Base-by-base conservation (phyloP, 2,888 invertebrate species). In the Tenthredo notha region DNA sequence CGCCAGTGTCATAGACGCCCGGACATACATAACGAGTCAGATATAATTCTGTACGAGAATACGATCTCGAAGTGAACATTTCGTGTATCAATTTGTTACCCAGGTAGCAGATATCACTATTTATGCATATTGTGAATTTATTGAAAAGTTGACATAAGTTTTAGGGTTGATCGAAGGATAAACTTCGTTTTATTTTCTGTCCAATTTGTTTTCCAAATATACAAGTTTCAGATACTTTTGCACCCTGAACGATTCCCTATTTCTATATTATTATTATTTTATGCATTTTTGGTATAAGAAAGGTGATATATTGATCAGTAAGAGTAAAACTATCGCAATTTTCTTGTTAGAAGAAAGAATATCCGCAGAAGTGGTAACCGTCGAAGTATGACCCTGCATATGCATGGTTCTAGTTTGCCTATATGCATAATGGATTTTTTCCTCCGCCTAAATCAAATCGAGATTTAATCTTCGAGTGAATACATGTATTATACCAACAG, bases 1-100 rank as follows among this genome's bases (percentile, higher is more conserved):
- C 87, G 88, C 88, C 88, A 89, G 88, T 87, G 88, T 85, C 86
- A 50, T 12, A 40, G 15, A 21, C 47, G 33, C 37, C 61, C 37
- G n/a, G 61, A 18, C 29, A 18, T 50, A 77, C 75, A 50, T 47
- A 18, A 50, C 7, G 47, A 33, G 5, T 54, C 54, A 4, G 50
- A 77, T 29, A 75, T 21, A 33, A n/a, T n/a, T 21, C 40, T 10
- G 15, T 5, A 33, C 10, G 5, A 15, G 7, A 33, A 33, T 67
- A 18, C 33, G 0, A 4, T 18, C 21, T n/a, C 54, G n/a, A 18
- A 18, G 10, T 61, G 25, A 61, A 25, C 10, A 61, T 61, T 61
- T 1, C 18, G 50, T 50, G n/a, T 18, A 50, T 50, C 50, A 18
- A 50, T 50, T 50, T 43, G 12, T 43, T 43, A 43, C 12, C 10